Evolutionary conservation across 2,113 vertebrate genomes (phyloP), one percentile per base, ranked within the genome.

Genomic region (Platanista minor): DNA sequence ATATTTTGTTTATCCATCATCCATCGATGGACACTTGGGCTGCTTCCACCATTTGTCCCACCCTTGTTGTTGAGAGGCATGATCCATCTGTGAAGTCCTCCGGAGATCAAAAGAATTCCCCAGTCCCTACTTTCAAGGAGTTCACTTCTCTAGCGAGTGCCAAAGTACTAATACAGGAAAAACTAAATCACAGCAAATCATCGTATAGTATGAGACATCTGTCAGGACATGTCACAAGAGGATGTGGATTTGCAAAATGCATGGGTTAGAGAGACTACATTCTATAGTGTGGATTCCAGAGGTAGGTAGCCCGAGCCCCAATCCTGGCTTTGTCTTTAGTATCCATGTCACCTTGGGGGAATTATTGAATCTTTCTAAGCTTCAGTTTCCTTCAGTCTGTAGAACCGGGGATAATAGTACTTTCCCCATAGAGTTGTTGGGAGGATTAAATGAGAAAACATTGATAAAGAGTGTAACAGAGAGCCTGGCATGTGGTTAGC

Each of bases 321-420:
- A 41, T 78, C 2, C 87, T 43, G n/a, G n/a, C 39, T 81, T 77
- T 52, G 57, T 85, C 69, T 23, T 21, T 52, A 14, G 54, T 69
- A 6, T 39, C 39, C 18, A 5, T 57, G 62, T 75, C 12, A 20
- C 61, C 12, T 39, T 8, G 17, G 21, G 33, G 23, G 15, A 82
- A 43, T 33, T 36, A 52, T 43, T 20, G 41, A 89, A 46, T 5
- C n/a, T 97, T 49, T 74, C 17, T 66, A 2, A 85, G 43, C 46
- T 41, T 75, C 83, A 81, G 54, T 71, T 84, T 96, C 36, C 31
- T 83, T 41, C 82, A 52, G 49, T 36, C 8, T 88, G 20, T 90
- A 69, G 92, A 81, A 81, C 13, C 13, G 25, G 36, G 64, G 59
- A 52, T 75, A 5, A 43, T 21, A 41, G 52, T 54, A 69, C 64